Evolutionary conservation across 2,888 invertebrate genomes (phyloP).

Genomic region (Operophtera brumata): DNA sequence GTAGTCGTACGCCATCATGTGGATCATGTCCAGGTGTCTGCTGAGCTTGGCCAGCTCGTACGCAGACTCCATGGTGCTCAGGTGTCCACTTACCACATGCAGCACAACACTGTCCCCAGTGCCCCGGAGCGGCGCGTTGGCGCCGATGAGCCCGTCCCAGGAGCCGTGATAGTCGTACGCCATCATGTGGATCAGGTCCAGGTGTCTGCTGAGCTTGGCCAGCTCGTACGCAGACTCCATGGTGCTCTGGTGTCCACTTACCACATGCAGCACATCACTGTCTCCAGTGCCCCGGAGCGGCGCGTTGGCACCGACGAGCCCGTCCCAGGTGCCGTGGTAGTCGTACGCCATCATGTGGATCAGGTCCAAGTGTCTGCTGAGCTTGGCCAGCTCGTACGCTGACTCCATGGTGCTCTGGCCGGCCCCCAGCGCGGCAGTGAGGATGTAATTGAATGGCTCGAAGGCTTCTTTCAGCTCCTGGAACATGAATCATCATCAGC

Average conservation of each 20-base stretch:
- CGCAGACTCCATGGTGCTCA: too few relatives aligned
- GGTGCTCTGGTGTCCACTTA: conserved; percentile 83
- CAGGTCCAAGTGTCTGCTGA: conserved; percentile 85
- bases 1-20: conserved; percentile 95
- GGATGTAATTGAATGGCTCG: conserved; percentile 82
- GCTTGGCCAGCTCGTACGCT: conserved; percentile 87
- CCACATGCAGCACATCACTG: conserved; percentile 84
- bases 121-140: conserved; percentile 88
- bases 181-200: conserved; percentile 91
- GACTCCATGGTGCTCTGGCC: conserved; percentile 87
- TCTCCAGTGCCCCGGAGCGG: conserved; percentile 81
- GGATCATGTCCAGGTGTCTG: conserved; percentile 85
- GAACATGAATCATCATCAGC: background rate
- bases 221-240: conserved; percentile 90
- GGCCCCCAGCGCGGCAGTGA: conserved; percentile 92
- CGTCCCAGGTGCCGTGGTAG: conserved; percentile 93
- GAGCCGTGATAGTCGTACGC: conserved; percentile 94
- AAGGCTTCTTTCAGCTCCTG: conserved; percentile 88
- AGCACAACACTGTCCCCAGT: conserved; percentile 74
- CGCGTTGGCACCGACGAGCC: conserved; percentile 87
- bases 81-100: conserved; percentile 87
- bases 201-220: conserved; percentile 83
- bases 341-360: conserved; percentile 95
- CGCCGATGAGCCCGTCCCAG: conserved; percentile 88
- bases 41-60: conserved; percentile 85